phyloP scores from a whole-genome alignment of 2,797 vertebrate species.

The Chaenodraco wilsoni region DNA sequence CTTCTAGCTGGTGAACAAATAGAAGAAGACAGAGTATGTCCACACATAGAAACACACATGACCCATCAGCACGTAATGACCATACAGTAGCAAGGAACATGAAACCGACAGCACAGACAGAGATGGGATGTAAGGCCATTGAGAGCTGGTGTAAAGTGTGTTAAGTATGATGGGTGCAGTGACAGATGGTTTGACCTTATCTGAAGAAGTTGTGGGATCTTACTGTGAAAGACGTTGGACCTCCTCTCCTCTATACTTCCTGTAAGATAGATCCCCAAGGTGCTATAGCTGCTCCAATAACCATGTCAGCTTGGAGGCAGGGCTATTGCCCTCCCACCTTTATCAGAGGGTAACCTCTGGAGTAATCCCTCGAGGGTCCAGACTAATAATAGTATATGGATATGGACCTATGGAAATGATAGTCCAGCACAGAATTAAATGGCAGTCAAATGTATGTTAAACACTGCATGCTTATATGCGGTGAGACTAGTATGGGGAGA shows the following conservation, averaged over 20 bases:
- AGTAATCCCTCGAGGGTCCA: constrained; percentile 64
- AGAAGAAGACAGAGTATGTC: constrained; percentile 37
- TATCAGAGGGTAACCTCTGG: constrained; percentile 72
- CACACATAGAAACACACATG: constrained; percentile 29
- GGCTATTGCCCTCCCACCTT: constrained; percentile 76
- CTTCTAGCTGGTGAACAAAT: constrained; percentile 61
- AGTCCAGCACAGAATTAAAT: constrained; percentile 74
- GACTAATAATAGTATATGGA: constrained; percentile 76
- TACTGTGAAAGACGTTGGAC: constrained; percentile 54
- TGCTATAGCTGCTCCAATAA: constrained; percentile 71
- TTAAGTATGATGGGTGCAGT: constrained; percentile 71
- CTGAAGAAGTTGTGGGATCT: constrained; percentile 59
- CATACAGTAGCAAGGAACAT: constrained; percentile 27
- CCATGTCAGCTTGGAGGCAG: constrained; percentile 73
- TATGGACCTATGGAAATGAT: constrained; percentile 74
- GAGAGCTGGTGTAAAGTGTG: constrained; percentile 69
- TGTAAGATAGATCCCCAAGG: constrained; percentile 71
- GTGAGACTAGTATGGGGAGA: constrained; percentile 1
- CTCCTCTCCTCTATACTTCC: constrained; percentile 50
- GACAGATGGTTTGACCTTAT: constrained; percentile 76
- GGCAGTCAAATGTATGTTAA: constrained; percentile 77
- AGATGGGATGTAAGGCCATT: constrained; percentile 57
- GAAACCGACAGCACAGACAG: constrained; percentile 27
- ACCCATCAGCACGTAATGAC: constrained; percentile 36
- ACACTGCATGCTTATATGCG: constrained; percentile 41